A percentile compares a stretch with the other conserved stretches of the same genome.
phyloP scores from a whole-genome alignment of 2,797 vertebrate species.

The Vireo griseus region DNA sequence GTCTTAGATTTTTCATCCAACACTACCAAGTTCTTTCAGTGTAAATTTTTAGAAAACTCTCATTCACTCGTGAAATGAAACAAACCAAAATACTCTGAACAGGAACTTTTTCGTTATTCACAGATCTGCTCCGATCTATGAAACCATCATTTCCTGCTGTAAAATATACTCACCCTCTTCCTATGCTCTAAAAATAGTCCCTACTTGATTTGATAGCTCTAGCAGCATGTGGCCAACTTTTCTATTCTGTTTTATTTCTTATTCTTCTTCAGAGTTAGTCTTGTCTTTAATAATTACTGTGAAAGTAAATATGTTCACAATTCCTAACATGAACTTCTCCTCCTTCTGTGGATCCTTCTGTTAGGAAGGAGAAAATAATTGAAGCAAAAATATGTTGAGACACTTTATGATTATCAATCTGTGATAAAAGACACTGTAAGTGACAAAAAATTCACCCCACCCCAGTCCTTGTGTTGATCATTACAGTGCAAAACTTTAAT shows the following conservation, averaged over 20 bases:
- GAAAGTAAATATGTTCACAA: neutral
- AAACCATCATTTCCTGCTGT: constrained; percentile 53
- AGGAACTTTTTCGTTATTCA: constrained; percentile 36
- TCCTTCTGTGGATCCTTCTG: neutral
- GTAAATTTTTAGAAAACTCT: neutral
- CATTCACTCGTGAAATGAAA: constrained; percentile 2
- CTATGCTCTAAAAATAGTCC: constrained; percentile 55
- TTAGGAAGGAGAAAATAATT: neutral
- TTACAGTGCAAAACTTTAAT: neutral
- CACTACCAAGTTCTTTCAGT: neutral
- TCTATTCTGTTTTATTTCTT: neutral
- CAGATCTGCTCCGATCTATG: constrained; percentile 15
- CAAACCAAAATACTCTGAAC: neutral
- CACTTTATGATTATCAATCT: neutral
- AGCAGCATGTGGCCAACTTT: neutral
- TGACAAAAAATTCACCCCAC: neutral
- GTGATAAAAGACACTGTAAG: neutral
- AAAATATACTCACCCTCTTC: constrained; percentile 34
- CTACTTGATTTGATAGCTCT: neutral
- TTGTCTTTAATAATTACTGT: neutral
- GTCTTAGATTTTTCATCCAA: neutral
- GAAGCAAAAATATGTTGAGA: neutral
- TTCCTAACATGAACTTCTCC: neutral
- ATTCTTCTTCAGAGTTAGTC: neutral
- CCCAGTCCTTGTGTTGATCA: neutral